Base-by-base conservation (phyloP, 30 jellyfish, hydroid and myxozoan genomes). In the Hydractinia echinata region DNA sequence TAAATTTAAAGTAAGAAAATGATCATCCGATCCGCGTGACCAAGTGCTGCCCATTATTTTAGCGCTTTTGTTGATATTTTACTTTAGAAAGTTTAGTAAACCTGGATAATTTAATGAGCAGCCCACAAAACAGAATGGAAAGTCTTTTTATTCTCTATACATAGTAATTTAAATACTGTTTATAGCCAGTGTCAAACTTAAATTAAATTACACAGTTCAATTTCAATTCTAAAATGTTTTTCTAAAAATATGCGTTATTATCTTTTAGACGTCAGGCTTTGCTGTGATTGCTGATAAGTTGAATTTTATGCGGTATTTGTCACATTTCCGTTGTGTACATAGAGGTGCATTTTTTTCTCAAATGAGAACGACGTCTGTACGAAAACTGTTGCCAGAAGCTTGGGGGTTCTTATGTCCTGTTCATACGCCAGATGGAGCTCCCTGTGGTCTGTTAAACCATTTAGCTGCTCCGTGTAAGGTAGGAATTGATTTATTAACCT, bases 321-420 rank as follows among this genome's bases (percentile, higher is more conserved):
- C 99, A 15, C 99, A 94, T 82, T 94, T 94, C 71, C 99, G 99
- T 4, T 94, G 97, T 71, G 95, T 94, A 51, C 99, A 94, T 53
- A 89, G 99, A 19, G 99, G 99, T 7, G 99, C 97, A 15, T 94
- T 88, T 78, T 94, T 94, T 68, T 60, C 97, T 10, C 95, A 94
- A 77, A 87, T 89, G 96, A 81, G 96, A 78, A 88, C 97, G 48
- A 94, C 99, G 10, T 61, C 89, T 9, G 99, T 89, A 50, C 86
- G 99, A 58, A 94, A 83, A 73, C 85, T 94, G 51, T 83, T 94
- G 49, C 99, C 99, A 8, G 99, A 94, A 69, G 96, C 97, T 1
- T 94, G 99, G 99, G 99, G 99, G 85, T 94, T 94, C 66, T 80
- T 94, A 8, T 94, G 99, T 71, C 99, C 99, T 9, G 99, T 94